Evolutionary conservation across 2,797 vertebrate species (phyloP), one percentile per base, ranked within the genome.

Genomic region (Enteromius argenteus): DNA sequence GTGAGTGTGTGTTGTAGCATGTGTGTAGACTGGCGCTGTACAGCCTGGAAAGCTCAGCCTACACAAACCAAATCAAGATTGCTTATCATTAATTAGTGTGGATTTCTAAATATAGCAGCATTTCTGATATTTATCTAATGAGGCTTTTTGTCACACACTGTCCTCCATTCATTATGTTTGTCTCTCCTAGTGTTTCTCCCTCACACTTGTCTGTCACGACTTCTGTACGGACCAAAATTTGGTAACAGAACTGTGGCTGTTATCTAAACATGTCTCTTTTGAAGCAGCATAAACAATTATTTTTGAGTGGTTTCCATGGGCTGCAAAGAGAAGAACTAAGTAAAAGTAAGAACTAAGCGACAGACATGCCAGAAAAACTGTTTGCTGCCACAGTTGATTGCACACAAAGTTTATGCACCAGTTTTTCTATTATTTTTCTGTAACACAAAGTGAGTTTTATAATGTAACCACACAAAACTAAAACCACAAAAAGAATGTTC

Each of bases 81-180:
- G 81, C 85, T 85, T 87, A 86, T 89, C 87, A 88, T 88, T 90
- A 89, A 90, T 90, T 87, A 86, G 83, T 86, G 83, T 58, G 72
- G 64, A 86, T 64, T 83, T 77, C 86, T 88, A 88, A 86, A 88
- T 85, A 88, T 89, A 88, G 88, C 86, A 37, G 77, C 37, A 21
- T 60, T 62, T 58, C 39, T 73, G 84, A 90, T 86, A 82, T 56
- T 66, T 77, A 84, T 88, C 78, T 84, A 84, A 86, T 86, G 81
- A 30, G 67, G 30, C 14, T 81, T 49, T 17, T 79, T 37, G 15
- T 14, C 60, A 76, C n/a, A 35, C 81, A 23, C 14, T 64, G 75
- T 58, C 64, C 79, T 68, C 32, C 62, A 42, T 56, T 51, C 30
- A 27, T 56, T 21, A 17, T 56, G 49, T 39, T 23, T 39, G 46